phyloP scores from a whole-genome alignment of 2,888 invertebrate genomes.

The Meta bourneti region DNA sequence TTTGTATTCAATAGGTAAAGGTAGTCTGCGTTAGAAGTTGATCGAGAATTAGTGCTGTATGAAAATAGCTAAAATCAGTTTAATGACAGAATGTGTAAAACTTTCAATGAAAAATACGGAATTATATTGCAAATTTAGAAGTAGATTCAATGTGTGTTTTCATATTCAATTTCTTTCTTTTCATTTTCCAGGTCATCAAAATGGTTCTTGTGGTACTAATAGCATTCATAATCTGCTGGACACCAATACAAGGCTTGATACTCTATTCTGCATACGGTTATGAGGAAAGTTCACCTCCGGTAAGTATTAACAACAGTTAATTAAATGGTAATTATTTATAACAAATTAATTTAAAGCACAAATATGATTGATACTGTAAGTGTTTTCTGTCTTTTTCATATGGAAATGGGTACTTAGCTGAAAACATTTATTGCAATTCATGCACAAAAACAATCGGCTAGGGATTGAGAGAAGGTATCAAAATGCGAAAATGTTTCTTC shows the following conservation, averaged over 20 bases:
- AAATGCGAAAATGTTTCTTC: no score
- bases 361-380: not conserved
- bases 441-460: no score
- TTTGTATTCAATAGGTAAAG: no score
- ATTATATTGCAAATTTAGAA: no score
- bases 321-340: not conserved
- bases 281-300: not conserved
- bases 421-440: no score
- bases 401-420: no score
- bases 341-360: not conserved
- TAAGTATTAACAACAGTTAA: not conserved
- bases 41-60: no score
- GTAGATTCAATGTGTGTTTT: not conserved
- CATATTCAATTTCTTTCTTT: not conserved
- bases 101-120: no score
- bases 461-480: no score
- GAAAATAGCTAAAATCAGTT: no score
- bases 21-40: no score
- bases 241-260: conserved; percentile 79
- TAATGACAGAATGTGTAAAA: no score
- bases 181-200: conserved; percentile 78
- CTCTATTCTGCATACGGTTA: conserved; percentile 58
- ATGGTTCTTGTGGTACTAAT: conserved; percentile 79
- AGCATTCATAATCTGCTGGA: conserved; percentile 80
- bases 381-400: not conserved